These are phyloP conservation scores for Ctenomys sociabilis DNA, from an alignment of 2,113 vertebrate genomes.

Conservation along the genomic window DNA sequence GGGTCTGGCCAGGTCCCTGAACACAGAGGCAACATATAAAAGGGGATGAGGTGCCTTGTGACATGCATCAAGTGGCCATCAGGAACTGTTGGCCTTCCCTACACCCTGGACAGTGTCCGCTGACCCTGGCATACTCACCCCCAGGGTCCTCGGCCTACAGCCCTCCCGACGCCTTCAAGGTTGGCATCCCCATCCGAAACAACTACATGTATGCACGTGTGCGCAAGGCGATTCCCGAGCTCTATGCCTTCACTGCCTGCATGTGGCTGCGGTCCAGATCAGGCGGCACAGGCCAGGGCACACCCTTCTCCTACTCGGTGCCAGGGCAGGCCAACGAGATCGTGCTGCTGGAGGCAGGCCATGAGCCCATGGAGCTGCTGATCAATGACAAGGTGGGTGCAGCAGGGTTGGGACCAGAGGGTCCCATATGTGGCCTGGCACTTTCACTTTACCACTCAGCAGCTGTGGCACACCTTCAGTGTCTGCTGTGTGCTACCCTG, in stretches of 20 bases:
- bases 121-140: background rate
- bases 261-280: conserved; percentile 93
- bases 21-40: background rate
- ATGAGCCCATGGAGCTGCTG: conserved; percentile 95
- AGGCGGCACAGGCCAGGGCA: conserved; percentile 90
- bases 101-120: accelerated
- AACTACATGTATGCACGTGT: conserved; percentile 97
- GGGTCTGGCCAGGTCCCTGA: background rate
- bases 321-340: conserved; percentile 95
- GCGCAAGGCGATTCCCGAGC: conserved; percentile 93
- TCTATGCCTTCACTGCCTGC: conserved; percentile 95
- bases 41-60: background rate
- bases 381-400: conserved; percentile 95
- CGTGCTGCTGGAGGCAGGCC: conserved; percentile 94
- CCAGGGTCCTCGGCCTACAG: conserved; percentile 86
- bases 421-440: accelerated
- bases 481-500: background rate
- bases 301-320: conserved; percentile 97
- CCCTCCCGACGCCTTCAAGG: conserved; percentile 92
- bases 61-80: background rate
- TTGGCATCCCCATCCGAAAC: conserved; percentile 94
- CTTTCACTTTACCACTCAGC: background rate
- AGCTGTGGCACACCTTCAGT: background rate
- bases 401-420: accelerated
- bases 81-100: background rate